Percentiles rank a stretch among this genome's conserved stretches.
phyloP scores from a whole-genome alignment of 35 echinoderm and acorn worm genomes.

The Nesometra sesokonis region DNA sequence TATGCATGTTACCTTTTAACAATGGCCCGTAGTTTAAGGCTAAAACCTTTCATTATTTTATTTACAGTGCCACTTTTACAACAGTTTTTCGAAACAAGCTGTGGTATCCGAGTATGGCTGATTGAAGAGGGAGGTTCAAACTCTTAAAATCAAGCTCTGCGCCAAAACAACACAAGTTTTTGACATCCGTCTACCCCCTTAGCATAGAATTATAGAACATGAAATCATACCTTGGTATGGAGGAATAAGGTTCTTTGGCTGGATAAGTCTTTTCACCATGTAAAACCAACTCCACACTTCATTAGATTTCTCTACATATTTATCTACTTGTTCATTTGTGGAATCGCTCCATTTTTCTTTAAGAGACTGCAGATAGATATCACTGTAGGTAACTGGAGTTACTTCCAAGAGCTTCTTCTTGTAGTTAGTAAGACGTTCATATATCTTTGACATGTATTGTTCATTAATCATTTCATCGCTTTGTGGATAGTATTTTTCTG shows the following conservation, averaged over 20 bases:
- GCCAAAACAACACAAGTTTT: too few relatives aligned
- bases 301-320: neutral
- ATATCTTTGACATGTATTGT: neutral
- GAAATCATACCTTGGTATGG: constrained; percentile 55
- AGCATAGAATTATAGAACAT: too few relatives aligned
- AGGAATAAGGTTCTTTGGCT: constrained; percentile 36
- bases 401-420: neutral
- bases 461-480: neutral
- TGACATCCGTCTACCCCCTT: too few relatives aligned
- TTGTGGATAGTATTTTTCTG: neutral
- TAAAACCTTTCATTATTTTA: too few relatives aligned
- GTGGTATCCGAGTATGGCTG: too few relatives aligned
- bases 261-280: neutral
- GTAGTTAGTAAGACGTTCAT: neutral
- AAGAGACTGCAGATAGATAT: neutral
- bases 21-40: too few relatives aligned
- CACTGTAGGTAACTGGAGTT: neutral
- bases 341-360: neutral
- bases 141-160: too few relatives aligned
- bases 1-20: too few relatives aligned
- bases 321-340: neutral
- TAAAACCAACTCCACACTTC: constrained; percentile 1
- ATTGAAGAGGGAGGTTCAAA: too few relatives aligned
- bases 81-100: too few relatives aligned
- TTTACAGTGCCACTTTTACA: too few relatives aligned